phyloP scores from a whole-genome alignment of 2,888 invertebrate species.

The Tinea trinotella region DNA sequence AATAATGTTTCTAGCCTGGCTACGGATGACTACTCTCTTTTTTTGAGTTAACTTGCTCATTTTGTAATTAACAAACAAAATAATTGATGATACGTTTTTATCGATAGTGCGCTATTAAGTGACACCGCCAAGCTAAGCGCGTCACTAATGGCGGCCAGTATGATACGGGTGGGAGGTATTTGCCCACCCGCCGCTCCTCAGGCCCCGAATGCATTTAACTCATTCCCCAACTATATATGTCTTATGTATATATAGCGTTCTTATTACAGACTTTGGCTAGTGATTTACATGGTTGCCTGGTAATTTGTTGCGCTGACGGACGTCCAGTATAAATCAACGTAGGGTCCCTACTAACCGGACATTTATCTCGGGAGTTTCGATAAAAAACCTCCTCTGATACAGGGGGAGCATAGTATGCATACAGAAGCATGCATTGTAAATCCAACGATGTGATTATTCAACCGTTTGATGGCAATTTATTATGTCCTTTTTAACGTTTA shows the following conservation, averaged over 20 bases:
- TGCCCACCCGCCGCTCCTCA: no score
- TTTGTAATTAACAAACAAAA: no score
- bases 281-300: conserved; percentile 65
- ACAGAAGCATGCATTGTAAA: conserved; percentile 5
- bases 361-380: conserved; percentile 42
- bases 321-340: conserved; percentile 65
- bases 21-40: no score
- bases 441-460: conserved; percentile 3
- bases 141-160: no score
- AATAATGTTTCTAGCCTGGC: no score
- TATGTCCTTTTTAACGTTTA: neutral
- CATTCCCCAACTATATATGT: no score
- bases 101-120: no score
- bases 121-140: no score
- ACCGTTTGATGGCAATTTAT: conserved; percentile 12
- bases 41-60: no score
- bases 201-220: no score
- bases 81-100: no score
- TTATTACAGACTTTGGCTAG: conserved; percentile 23
- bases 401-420: conserved; percentile 8
- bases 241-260: neutral
- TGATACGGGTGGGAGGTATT: no score
- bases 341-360: conserved; percentile 67
- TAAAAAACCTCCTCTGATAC: conserved; percentile 27
- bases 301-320: conserved; percentile 66